Evolutionary conservation across 1,140 invertebrate species (phyloP).

Genomic region (Gonatopus flavifemur): DNA sequence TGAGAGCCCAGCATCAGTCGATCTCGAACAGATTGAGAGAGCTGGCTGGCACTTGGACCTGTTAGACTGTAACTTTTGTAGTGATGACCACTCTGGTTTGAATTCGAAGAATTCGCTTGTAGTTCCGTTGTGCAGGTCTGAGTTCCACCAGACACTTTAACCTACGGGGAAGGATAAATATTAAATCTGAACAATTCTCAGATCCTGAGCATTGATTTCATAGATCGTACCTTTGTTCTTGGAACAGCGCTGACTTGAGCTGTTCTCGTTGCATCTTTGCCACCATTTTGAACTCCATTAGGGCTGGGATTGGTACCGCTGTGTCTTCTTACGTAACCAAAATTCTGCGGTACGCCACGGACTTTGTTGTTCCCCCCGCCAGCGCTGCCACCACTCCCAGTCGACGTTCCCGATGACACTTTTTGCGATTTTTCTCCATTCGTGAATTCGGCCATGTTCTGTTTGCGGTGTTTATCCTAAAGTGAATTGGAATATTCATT

Average conservation of each 20-base stretch:
- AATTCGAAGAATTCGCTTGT: constrained; percentile 48
- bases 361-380: constrained; percentile 60
- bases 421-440: constrained; percentile 53
- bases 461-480: constrained; percentile 53
- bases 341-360: constrained; percentile 74
- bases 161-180: constrained; percentile 33
- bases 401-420: constrained; percentile 54
- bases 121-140: constrained; percentile 84
- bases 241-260: constrained; percentile 83
- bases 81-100: constrained; percentile 54
- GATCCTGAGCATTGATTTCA: background rate
- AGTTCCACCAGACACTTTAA: constrained; percentile 84
- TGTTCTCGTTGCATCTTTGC: constrained; percentile 63
- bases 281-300: constrained; percentile 59
- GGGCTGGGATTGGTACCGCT: constrained; percentile 61
- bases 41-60: constrained; percentile 77
- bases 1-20: constrained; percentile 78
- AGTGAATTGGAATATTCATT: too few relatives aligned
- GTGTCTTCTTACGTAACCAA: constrained; percentile 80
- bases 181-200: background rate
- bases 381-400: constrained; percentile 14
- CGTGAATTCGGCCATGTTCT: constrained; percentile 52
- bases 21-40: constrained; percentile 82
- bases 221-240: constrained; percentile 65
- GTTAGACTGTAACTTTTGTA: constrained; percentile 80